Evolutionary conservation across 2,113 vertebrate genomes (phyloP), one percentile per base, ranked within the genome.

Genomic region (Mus pahari): DNA sequence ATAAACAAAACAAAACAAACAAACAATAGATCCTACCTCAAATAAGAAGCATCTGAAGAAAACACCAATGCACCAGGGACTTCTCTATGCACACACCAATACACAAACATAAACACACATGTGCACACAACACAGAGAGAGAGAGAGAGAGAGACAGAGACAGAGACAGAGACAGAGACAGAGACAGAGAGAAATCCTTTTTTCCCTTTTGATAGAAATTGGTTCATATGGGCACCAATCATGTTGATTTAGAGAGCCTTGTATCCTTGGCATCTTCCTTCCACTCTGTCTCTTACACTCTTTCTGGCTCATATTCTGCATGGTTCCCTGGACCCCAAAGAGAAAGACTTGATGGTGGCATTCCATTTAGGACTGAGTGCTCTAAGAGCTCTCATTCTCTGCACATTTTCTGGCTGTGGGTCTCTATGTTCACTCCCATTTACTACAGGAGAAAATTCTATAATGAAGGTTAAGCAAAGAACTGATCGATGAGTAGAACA

Each of bases 31-130:
- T 3, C 31, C 45, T 53, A 14, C 5, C 0, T 86, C 17, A 68
- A 68, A 68, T 5, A 70, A 50, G 31, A 50, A 10, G 31, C 0
- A 70, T 36, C 33, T 33, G 62, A 70, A n/a, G 17, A 19, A 36
- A 60, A 17, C 8, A 33, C 0, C 9, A 66, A 42, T 19, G 16
- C 4, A 20, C 0, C 10, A 64, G 60, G 36, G 39, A 4, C 9
- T 1, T 33, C 6, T 83, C 3, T 55, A 60, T 53, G 4, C 7
- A 79, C 3, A 36, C 36, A 60, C 20, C 20, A 17, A 50, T 13
- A 50, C 45, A 78, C 75, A 78, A 26, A 53, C 5, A 55, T 28
- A 53, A 14, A 81, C 78, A 79, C 33, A 53, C 31, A 36, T 4
- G 22, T 0, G 55, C 33, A 58, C 19, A 39, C 5, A 36, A 82